These are phyloP conservation scores for Guaruba guarouba DNA, from an alignment of 2,113 vertebrate species.

Conservation along the genomic window DNA sequence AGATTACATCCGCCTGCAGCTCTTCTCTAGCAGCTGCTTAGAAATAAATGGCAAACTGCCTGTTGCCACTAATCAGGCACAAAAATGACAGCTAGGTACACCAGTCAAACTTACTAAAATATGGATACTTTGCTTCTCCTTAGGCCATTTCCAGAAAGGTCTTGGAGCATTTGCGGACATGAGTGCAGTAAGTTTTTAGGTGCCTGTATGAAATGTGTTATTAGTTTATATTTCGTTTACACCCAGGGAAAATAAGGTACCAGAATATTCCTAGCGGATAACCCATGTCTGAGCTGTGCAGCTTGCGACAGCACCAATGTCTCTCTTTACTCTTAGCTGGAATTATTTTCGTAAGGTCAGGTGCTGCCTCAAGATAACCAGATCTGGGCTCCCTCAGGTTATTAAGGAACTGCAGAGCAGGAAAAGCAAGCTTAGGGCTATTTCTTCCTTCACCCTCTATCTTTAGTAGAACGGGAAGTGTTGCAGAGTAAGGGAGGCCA, in stretches of 20 bases:
- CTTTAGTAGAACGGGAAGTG: not conserved
- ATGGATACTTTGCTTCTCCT: not conserved
- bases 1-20: constrained; percentile 20
- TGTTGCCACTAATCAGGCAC: not conserved
- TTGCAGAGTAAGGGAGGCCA: not conserved
- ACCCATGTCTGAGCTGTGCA: not conserved
- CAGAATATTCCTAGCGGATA: not conserved
- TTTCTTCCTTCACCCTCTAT: not conserved
- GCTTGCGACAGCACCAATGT: not conserved
- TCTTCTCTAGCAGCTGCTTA: constrained; percentile 33
- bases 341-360: not conserved
- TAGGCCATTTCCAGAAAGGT: not conserved
- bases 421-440: not conserved
- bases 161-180: not conserved
- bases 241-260: not conserved
- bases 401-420: not conserved
- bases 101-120: not conserved
- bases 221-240: not conserved
- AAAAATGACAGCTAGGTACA: not conserved
- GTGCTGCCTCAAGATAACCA: not conserved
- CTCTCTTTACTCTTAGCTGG: not conserved
- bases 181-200: not conserved
- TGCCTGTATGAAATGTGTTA: not conserved
- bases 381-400: not conserved
- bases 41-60: constrained; percentile 18